phyloP scores from a whole-genome alignment of 2,113 vertebrate genomes.

The Pycnonotus jocosus region DNA sequence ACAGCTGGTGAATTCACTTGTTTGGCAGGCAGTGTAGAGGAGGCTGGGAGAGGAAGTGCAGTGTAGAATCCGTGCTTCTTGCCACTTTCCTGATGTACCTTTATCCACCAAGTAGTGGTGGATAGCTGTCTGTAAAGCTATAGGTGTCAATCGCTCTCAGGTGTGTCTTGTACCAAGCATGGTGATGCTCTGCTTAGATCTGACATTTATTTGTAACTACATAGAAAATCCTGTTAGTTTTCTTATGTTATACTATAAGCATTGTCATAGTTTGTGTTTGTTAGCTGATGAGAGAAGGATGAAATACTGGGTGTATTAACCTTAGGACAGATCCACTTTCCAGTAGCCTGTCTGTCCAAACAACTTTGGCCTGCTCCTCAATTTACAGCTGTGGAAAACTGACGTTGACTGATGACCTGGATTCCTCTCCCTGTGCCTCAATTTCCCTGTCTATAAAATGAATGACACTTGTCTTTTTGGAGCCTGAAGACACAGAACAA shows the following conservation, averaged over 20 bases:
- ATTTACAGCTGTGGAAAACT: background rate
- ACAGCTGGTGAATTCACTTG: background rate
- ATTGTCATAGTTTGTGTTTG: background rate
- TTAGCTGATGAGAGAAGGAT: background rate
- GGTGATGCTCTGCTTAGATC: background rate
- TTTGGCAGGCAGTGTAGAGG: background rate
- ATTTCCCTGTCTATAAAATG: background rate
- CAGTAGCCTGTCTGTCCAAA: background rate
- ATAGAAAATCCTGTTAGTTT: background rate
- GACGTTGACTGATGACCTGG: background rate
- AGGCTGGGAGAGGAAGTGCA: too few relatives aligned
- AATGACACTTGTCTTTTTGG: background rate
- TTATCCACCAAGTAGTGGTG: background rate
- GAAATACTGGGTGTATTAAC: background rate
- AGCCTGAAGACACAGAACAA: background rate
- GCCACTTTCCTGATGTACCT: background rate
- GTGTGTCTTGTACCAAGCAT: fast-evolving
- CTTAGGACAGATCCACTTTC: background rate
- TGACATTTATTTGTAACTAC: background rate
- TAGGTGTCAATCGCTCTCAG: background rate
- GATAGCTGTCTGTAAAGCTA: background rate
- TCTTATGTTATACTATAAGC: background rate
- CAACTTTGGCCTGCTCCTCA: background rate
- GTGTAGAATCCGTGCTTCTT: background rate
- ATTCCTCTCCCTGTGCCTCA: background rate